Conservation (phyloP, 2,113 vertebrate species). For the Pristiophorus japonicus region DNA sequence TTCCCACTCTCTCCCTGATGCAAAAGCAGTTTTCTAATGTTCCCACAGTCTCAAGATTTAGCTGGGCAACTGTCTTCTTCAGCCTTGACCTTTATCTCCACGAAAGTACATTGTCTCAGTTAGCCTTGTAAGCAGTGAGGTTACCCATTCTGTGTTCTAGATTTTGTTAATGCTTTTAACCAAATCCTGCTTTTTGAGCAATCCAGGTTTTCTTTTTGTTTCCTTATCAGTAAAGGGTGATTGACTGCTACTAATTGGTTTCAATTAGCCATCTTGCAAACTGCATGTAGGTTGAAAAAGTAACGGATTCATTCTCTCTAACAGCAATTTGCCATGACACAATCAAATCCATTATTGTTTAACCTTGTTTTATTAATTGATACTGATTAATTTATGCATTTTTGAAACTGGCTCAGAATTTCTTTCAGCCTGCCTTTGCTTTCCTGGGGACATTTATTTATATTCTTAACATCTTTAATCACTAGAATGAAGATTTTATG, state of each 20-base stretch:
- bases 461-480: not conserved
- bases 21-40: not conserved
- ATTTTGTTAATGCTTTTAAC: not conserved
- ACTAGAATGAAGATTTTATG: not conserved
- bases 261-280: not conserved
- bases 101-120: not conserved
- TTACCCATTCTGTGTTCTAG: not conserved
- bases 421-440: not conserved
- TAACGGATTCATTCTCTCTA: not conserved
- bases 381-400: not conserved
- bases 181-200: not conserved
- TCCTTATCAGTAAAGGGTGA: not conserved
- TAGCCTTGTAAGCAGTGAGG: not conserved
- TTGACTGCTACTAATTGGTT: not conserved
- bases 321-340: not conserved
- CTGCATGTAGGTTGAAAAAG: not conserved
- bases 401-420: not conserved
- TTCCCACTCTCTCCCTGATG: not conserved
- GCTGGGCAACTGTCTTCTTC: not conserved
- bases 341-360: not conserved
- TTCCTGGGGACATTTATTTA: not conserved
- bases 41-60: not conserved
- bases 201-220: no score
- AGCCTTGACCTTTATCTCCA: not conserved
- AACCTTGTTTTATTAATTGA: not conserved